Base-by-base conservation (phyloP, 2,888 invertebrate species). In the Octodonta nipae region DNA sequence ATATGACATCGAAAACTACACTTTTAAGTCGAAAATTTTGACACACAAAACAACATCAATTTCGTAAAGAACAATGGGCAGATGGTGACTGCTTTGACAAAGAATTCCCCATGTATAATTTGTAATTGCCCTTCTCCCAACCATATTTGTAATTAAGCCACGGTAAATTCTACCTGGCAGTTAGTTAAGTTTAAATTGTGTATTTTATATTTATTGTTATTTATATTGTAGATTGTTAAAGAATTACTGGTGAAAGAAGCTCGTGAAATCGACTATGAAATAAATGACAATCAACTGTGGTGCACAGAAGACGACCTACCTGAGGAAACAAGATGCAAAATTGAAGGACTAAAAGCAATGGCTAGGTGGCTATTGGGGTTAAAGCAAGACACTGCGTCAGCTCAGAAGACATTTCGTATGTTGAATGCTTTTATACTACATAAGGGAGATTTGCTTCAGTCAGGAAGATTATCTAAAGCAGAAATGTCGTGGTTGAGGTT, bases 261-360 rank as follows among this genome's bases (percentile, higher is more conserved):
- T 4, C 34, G 47, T 15, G 71, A 71, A 43, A 66, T 67, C 13
- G 61, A 64, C 7, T 52, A 47, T 32, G 60, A 57, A 29, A 54
- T 59, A 30, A 34, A 34, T 13, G 46, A 46, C 20, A 28, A 38
- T 5, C 51, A 52, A 5, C 12, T 42, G 2, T 93, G 93, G 93
- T 88, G 88, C 56, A 60, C 72, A 1, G 88, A 91, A 54, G 81
- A 85, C 3, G 75, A 84, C 32, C 65, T 95, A 14, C 89, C 92
- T 0, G 83, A 86, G 47, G 91, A 91, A 59, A 92, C 92, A 0
- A 69, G 81, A 22, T 87, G 87, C 64, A 91, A 92, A 66, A 74
- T 93, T 37, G 91, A 92, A 61, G 93, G 87, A 0, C 72, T 95
- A 50, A 96, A 96, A 63, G 81, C 92, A 40, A 89, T 96, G 82